phyloP scores from a whole-genome alignment of 2,797 vertebrate genomes.

The Dryobates pubescens region DNA sequence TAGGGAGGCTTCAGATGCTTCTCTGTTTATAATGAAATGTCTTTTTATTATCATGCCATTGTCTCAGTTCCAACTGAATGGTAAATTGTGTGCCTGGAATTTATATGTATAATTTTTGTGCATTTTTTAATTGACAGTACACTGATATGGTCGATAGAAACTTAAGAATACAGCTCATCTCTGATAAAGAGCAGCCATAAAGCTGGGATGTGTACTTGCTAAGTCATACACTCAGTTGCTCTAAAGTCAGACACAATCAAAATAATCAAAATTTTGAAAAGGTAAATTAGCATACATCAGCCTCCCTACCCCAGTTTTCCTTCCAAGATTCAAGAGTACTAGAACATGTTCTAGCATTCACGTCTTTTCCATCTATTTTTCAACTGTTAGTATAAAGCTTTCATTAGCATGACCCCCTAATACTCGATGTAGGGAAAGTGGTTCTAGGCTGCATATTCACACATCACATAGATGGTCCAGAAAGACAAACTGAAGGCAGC shows the following conservation, averaged over 20 bases:
- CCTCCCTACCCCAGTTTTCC: accelerated
- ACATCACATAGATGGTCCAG: neutral
- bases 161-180: neutral
- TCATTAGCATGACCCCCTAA: neutral
- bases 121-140: neutral
- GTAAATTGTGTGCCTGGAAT: neutral
- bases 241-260: neutral
- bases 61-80: constrained; percentile 6
- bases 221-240: neutral
- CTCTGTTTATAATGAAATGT: constrained; percentile 19
- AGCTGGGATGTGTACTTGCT: neutral
- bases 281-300: neutral
- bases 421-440: neutral
- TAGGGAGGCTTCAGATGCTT: neutral
- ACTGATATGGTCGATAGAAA: neutral
- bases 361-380: neutral
- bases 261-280: neutral
- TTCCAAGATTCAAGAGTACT: neutral
- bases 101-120: neutral
- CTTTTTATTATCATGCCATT: constrained; percentile 3
- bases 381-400: neutral
- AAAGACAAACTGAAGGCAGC: neutral
- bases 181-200: neutral
- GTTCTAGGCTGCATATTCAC: neutral
- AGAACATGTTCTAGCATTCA: neutral